Evolutionary conservation across 2,113 vertebrate species (phyloP).

Genomic region (Ameiurus melas): DNA sequence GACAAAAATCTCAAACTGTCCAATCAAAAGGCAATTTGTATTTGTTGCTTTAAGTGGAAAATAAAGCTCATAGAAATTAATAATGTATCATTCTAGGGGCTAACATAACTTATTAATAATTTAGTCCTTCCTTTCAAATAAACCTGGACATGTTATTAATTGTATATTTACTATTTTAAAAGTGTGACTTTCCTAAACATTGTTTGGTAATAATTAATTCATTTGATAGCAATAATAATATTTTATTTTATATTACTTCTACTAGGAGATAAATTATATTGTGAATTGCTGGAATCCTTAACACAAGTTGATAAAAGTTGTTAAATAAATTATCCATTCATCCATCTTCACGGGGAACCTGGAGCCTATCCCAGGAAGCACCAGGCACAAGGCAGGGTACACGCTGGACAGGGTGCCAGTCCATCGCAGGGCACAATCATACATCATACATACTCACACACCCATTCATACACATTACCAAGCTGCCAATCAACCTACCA

Average conservation of each 20-base stretch:
- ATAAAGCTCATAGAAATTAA: background rate
- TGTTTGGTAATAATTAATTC: background rate
- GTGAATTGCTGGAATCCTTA: background rate
- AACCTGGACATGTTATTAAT: background rate
- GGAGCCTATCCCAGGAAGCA: no score
- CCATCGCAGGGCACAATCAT: no score
- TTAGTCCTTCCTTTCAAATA: background rate
- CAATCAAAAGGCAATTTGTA: background rate
- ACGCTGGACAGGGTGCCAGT: no score
- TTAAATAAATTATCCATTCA: no score
- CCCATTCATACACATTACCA: no score
- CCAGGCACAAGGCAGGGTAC: no score
- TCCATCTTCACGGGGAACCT: no score
- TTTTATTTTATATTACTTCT: background rate
- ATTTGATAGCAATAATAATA: background rate
- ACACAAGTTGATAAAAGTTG: background rate
- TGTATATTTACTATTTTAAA: background rate
- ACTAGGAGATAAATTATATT: background rate
- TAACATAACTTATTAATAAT: background rate
- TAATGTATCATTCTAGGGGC: background rate
- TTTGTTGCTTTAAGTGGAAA: background rate
- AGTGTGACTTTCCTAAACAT: background rate
- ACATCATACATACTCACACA: no score
- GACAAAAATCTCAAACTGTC: background rate
- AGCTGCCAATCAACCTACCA: no score